Conservation (phyloP, 2,797 vertebrate genomes). For the Molossus alvarezi region DNA sequence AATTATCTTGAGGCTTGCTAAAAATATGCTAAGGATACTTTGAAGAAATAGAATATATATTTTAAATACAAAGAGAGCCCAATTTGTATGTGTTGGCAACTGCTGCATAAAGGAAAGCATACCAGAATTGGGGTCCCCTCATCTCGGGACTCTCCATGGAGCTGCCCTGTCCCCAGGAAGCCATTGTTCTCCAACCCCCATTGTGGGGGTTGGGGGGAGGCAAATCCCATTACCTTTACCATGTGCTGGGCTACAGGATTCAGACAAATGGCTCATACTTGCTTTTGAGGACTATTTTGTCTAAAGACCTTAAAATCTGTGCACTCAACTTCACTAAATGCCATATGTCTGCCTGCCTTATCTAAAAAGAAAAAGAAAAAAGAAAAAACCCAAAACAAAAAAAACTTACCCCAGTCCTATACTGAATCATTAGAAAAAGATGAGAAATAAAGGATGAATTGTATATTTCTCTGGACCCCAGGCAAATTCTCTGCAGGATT, state of each 20-base stretch:
- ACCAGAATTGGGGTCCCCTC: not conserved
- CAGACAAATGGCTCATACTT: not conserved
- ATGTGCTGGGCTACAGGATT: not conserved
- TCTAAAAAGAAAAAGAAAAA: not conserved
- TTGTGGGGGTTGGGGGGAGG: not conserved
- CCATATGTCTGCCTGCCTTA: not conserved
- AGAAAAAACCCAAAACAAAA: not conserved
- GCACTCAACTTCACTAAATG: not conserved
- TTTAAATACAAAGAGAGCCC: conserved; percentile 51
- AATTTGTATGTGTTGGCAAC: not conserved
- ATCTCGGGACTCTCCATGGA: not conserved
- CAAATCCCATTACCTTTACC: not conserved
- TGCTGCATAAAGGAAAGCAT: not conserved
- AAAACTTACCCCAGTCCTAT: not conserved
- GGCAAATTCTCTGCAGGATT: not conserved
- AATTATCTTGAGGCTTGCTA: conserved; percentile 36
- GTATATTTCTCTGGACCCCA: not conserved
- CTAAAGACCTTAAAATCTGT: not conserved
- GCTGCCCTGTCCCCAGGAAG: not conserved
- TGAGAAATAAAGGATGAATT: conserved; percentile 28
- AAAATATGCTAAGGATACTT: conserved; percentile 44
- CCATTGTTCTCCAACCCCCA: not conserved
- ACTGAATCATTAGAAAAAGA: not conserved
- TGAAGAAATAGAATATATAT: conserved; percentile 42
- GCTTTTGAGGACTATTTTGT: not conserved